Evolutionary conservation across 2,888 invertebrate species (phyloP).

Genomic region (Drosophila paramelanica): DNA sequence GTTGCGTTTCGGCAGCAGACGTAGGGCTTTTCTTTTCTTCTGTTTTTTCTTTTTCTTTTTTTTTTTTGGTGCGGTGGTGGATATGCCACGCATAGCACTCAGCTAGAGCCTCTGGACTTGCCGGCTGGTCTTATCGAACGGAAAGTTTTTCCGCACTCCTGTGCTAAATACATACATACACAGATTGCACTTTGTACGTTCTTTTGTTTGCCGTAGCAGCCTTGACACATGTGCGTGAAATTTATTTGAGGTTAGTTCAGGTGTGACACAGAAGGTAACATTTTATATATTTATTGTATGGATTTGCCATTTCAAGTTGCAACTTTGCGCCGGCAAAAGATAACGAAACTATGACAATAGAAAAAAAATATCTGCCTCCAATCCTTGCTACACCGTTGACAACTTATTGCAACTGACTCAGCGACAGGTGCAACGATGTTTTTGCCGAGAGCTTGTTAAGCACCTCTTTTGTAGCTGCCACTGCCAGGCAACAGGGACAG

Average conservation of each 20-base stretch:
- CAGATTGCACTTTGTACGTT: slow-evolving; percentile 30
- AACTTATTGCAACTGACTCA: slow-evolving; percentile 66
- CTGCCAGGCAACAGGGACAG: neutral
- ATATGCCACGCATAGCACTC: slow-evolving; percentile 46
- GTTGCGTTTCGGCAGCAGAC: slow-evolving; percentile 61
- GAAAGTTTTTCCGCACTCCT: slow-evolving; percentile 57
- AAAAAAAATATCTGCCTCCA: neutral
- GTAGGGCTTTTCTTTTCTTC: slow-evolving; percentile 17
- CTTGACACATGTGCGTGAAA: slow-evolving; percentile 72
- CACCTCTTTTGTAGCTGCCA: slow-evolving; percentile 49
- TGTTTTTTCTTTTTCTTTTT: neutral
- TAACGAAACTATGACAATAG: slow-evolving; percentile 70
- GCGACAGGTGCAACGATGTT: slow-evolving; percentile 42
- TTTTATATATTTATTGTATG: slow-evolving; percentile 81
- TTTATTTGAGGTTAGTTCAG: slow-evolving; percentile 82
- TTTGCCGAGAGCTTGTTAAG: slow-evolving; percentile 74
- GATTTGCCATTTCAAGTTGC: slow-evolving; percentile 77
- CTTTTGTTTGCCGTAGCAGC: slow-evolving; percentile 50
- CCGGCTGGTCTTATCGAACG: slow-evolving; percentile 57
- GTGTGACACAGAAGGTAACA: slow-evolving; percentile 78
- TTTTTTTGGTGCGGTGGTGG: slow-evolving; percentile 4
- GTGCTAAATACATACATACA: slow-evolving; percentile 40
- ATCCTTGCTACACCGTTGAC: neutral
- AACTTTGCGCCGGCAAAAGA: slow-evolving; percentile 61
- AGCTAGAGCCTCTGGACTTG: slow-evolving; percentile 28